Evolutionary conservation across 2,888 invertebrate species (phyloP), one percentile per base, ranked within the genome.

Genomic region (Neoscelio sp.): DNA sequence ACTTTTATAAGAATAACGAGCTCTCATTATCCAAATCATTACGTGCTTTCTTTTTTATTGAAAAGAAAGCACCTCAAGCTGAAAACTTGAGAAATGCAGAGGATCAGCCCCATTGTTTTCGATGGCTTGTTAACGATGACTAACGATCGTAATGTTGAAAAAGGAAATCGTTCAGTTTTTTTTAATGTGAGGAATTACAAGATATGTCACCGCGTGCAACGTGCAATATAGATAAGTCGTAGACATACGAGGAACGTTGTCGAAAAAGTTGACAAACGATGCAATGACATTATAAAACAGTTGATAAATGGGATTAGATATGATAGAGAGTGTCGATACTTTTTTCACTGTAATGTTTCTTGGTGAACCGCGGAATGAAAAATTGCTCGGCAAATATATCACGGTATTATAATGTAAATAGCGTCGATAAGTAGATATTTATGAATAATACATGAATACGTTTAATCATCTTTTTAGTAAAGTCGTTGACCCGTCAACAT

Each of bases 261-360:
- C 48, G 81, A 83, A 82, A 83, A 83, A 78, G 68, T 81, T 84
- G 83, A 83, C 81, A 82, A 83, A 86, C 78, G 86, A 84, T 78
- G 81, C 76, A 62, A 74, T 75, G 83, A 85, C 85, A 86, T 87
- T 85, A 85, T 85, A 85, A 85, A 85, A 84, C 85, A 85, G 85
- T 87, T 88, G 87, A 87, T 86, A 82, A 84, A 87, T 85, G 73
- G 64, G 83, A 68, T 74, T 52, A 50, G 68, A 70, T 70, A 74
- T 54, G 67, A 68, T 46, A 54, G 64, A 40, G 62, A 50, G 58
- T 75, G 67, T 75, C 74, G 60, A 67, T 75, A 67, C 78, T 60
- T 73, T 71, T 71, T 78, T 71, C 52, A 48, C 58, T 54, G 46
- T 56, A 50, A 65, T 58, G 46, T 67, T 75, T 62, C 71, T 75